Evolutionary conservation across 1,140 invertebrate genomes (phyloP), one percentile per base, ranked within the genome.

Genomic region (Centruroides sculpturatus): DNA sequence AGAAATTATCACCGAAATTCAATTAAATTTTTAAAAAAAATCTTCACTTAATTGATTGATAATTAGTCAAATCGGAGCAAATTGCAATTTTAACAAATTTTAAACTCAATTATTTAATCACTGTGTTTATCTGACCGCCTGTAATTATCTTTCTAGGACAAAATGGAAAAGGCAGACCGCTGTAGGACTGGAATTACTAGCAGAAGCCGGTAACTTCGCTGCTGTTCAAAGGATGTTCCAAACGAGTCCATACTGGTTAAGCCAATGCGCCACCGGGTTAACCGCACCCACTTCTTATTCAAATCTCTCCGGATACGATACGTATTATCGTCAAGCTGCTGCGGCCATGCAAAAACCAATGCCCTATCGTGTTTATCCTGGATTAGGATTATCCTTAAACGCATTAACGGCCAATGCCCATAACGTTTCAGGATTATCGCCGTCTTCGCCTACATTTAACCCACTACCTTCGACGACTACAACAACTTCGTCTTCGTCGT

Each of bases 91-190:
- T 23, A 23, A 23, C 23, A 23, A 23, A 23, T 23, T 23, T 23
- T 23, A 23, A 23, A 23, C 23, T 23, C 23, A 23, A 23, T 23
- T 23, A 23, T 23, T 23, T 23, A 23, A 23, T 23, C 23, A 23
- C 23, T 6, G 5, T 41, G 41, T 41, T 41, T 41, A 41, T 41
- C 49, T 60, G 47, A 60, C 50, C 11, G 49, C 35, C 13, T 23
- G 47, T 55, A 41, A 56, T 63, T 53, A 60, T 52, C 12, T 59
- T 59, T 35, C 3, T 41, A 68, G 67, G 52, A 99, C 96, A 69
- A 99, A 99, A 79, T 99, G 95, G 95, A 99, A 99, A 75, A 82
- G 96, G 6, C 96, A 99, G 76, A 96, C 94, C 3, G 92, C 94
- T 0, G 94, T 98, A 0, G 93, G 94, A 0, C 76, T 97, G 64